These are phyloP conservation scores for Tricholaema leucomelas DNA, from an alignment of 2,113 vertebrate species.

Conservation along the genomic window DNA sequence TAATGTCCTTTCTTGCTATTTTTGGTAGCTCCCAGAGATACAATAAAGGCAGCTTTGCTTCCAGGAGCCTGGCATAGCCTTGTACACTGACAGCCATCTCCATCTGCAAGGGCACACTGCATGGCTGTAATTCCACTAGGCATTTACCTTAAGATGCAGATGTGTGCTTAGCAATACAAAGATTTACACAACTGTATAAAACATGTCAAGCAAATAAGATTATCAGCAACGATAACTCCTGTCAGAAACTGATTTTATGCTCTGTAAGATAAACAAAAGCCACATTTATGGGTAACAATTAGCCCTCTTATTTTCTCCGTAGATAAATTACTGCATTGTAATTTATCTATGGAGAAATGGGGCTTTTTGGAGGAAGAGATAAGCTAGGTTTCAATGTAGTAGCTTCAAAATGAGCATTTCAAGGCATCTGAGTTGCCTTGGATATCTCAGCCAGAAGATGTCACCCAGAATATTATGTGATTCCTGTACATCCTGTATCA, in stretches of 20 bases:
- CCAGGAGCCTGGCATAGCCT: neutral
- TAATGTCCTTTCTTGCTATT: neutral
- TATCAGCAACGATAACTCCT: neutral
- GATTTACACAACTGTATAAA: neutral
- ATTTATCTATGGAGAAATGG: too few relatives aligned
- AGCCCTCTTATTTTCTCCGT: neutral
- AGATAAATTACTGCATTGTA: neutral
- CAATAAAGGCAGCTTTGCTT: conserved; percentile 13
- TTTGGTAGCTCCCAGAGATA: neutral
- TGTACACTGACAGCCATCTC: neutral
- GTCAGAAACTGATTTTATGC: neutral
- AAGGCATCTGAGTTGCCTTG: neutral
- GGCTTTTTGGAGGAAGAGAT: accelerated
- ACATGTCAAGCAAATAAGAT: neutral
- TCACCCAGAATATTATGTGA: neutral
- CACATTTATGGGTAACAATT: neutral
- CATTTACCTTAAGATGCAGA: neutral
- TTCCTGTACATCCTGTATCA: neutral
- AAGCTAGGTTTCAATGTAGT: neutral
- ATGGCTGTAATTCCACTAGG: neutral
- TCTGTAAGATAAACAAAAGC: neutral
- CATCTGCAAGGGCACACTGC: neutral
- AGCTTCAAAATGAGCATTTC: neutral
- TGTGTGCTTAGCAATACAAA: neutral
- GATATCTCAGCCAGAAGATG: neutral